Base-by-base conservation (phyloP, 2,797 vertebrate species). In the Cyprinella venusta region DNA sequence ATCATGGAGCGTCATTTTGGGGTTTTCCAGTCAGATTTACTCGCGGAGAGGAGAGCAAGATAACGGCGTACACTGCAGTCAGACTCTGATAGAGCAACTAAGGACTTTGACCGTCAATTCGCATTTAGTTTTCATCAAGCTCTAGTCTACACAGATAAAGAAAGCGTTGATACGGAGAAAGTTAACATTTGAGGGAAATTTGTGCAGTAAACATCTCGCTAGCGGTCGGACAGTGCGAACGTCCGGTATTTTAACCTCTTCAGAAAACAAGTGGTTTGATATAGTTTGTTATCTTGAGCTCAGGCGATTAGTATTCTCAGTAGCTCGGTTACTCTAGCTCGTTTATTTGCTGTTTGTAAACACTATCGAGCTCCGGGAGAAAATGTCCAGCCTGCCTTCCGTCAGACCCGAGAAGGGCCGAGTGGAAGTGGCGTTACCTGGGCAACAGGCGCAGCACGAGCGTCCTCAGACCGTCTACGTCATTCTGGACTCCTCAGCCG, bases 381-480 rank as follows among this genome's bases (percentile, higher is more conserved):
- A 63, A 78, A 91, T 90, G 90, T 91, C 87, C 79, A 81, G 80
- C 54, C 18, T 89, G 68, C 81, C 86, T 68, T 76, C 82, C 33
- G 45, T 76, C 63, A 64, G 83, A 61, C 85, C 81, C 61, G 74
- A 80, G 76, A 87, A 86, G 76, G 85, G 76, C 48, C 85, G 78
- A 45, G 24, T 81, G 71, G 85, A 86, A 59, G 75, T 83, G 30
- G 54, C 48, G 65, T 79, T 81, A 80, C 85, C 85, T 48, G 88
- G 89, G 65, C 87, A 72, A 36, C 50, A 40, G 77, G 85, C 79
- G 70, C 81, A 77, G 74, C 88, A 82, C 56, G 72, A 91, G 26
- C 90, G 89, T 82, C 90, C 90, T 13, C 94, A 94, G 87, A 93
- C 94, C 59, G 93, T 95, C 40, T 94, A 93, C 56, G 91, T 95